Base-by-base conservation (phyloP, 1,140 invertebrate genomes). In the Ectropis grisescens region DNA sequence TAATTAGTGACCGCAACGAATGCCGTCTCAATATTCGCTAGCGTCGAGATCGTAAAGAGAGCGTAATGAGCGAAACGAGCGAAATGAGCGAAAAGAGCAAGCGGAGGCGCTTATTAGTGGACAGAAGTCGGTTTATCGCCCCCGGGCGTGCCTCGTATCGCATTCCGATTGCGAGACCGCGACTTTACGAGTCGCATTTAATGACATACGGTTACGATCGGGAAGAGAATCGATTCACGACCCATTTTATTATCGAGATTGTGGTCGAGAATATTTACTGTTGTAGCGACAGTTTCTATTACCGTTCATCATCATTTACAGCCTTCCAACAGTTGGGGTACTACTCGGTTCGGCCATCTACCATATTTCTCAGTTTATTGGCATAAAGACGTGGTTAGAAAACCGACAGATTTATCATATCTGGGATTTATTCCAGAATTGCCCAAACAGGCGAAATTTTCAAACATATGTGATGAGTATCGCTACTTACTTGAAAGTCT, bases 191-290 rank as follows among this genome's bases (percentile, higher is more conserved):
- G 29, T 40, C 13, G 23, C 42, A 39, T 47, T 66, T 72, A 70
- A 70, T 69, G 66, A 70, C 60, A 68, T 40, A 39, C 56, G 45
- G 47, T 61, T 45, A 67, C 58, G 58, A 76, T 60, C 65, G 61
- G 65, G 65, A 64, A 70, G 66, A 65, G 68, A 75, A 62, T 60
- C 66, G 57, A 66, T 60, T 60, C 60, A 54, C 55, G 51, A 57
- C 53, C 48, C 26, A 44, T 50, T 66, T 66, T 57, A 71, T 47
- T 60, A 58, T 60, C 38, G 51, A 25, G 9, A 24, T 30, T 41
- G 31, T 22, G 40, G 37, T 13, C 15, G 22, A 16, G 11, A 23
- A 4, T 10, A 11, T 19, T n/a, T 19, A 19, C 16, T 19, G 16
- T 19, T 19, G 16, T 19, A 8, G 16, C 16, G 8, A 8, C 16